phyloP scores from a whole-genome alignment of 2,113 vertebrate species.

The Amphilophus citrinellus region DNA sequence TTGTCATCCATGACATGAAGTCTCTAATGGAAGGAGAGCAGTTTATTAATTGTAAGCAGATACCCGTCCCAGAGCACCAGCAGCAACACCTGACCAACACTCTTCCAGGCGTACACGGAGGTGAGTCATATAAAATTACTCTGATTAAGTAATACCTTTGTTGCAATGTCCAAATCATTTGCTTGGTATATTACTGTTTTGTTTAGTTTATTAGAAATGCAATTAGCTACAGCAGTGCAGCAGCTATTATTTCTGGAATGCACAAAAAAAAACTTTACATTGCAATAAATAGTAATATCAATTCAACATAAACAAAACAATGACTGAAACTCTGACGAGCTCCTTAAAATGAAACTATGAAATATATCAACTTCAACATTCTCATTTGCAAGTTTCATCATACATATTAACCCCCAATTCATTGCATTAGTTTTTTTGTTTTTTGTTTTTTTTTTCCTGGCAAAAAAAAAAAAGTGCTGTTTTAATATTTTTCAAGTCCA shows the following conservation, averaged over 20 bases:
- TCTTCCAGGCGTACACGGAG: conserved; percentile 62
- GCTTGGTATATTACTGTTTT: neutral
- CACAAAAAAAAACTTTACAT: neutral
- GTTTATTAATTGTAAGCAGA: conserved; percentile 91
- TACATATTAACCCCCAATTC: neutral
- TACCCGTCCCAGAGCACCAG: conserved; percentile 81
- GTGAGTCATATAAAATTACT: conserved; percentile 50
- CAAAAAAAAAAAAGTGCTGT: neutral
- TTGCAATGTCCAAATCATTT: neutral
- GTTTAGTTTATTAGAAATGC: neutral
- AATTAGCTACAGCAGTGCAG: neutral
- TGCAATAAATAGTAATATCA: neutral
- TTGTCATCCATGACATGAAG: conserved; percentile 99
- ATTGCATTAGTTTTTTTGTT: neutral
- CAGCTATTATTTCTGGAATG: neutral
- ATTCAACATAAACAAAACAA: neutral
- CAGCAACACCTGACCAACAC: conserved; percentile 75
- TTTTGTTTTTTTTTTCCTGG: neutral
- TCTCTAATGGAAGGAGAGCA: conserved; percentile 96
- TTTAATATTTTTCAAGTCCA: neutral
- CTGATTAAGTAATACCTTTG: neutral
- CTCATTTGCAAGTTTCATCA: neutral
- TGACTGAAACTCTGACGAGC: neutral
- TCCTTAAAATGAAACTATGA: neutral
- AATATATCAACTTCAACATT: neutral